Conservation (phyloP, 2,888 invertebrate genomes). For the Xestoiulus laeticollis region DNA sequence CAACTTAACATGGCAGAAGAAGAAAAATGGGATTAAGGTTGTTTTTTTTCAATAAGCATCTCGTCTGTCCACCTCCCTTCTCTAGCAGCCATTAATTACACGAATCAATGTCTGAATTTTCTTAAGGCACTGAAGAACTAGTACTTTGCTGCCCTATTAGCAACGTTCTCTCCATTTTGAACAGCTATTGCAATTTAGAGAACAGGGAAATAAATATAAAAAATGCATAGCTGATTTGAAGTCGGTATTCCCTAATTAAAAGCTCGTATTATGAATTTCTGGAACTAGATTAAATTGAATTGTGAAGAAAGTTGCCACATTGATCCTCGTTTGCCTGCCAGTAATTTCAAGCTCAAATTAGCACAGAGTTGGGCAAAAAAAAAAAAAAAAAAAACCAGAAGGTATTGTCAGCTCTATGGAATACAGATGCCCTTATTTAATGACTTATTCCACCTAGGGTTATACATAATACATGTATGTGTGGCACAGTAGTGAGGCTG, state of each 20-base stretch:
- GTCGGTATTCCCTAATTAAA: not conserved
- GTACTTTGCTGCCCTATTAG: not conserved
- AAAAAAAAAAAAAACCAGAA: not conserved
- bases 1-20: slow-evolving; percentile 29
- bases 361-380: not conserved
- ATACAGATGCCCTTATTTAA: not conserved
- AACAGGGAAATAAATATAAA: not conserved
- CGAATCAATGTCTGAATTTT: not conserved
- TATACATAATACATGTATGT: not conserved
- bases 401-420: not conserved
- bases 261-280: not conserved
- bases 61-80: slow-evolving; percentile 33
- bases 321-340: not conserved
- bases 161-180: not conserved
- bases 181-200: not conserved
- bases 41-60: slow-evolving; percentile 2
- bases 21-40: not conserved
- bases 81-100: not conserved
- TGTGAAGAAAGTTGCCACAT: not conserved
- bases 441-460: not conserved
- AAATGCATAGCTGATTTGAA: not conserved
- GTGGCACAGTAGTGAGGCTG: not conserved
- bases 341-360: not conserved
- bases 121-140: slow-evolving; percentile 11
- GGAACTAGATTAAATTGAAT: not conserved